phyloP scores from a whole-genome alignment of 2,888 invertebrate species.

The Melinaea menophilus region DNA sequence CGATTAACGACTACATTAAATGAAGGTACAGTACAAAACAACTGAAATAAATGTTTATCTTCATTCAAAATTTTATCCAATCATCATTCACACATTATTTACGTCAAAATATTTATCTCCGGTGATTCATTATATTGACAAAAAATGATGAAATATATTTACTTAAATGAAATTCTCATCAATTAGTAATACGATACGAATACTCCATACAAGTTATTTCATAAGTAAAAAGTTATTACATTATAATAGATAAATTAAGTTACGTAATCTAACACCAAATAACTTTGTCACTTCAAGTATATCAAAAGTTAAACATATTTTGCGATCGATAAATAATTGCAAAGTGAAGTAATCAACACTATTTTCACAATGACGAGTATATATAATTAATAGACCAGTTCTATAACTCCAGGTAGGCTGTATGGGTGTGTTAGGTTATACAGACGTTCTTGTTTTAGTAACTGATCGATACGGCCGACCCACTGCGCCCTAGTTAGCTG shows the following conservation, averaged over 20 bases:
- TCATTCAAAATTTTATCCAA: slow-evolving; percentile 49
- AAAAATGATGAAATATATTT: slow-evolving; percentile 63
- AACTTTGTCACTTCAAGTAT: no score
- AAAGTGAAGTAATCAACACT: background rate
- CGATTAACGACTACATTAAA: slow-evolving; percentile 43
- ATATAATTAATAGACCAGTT: slow-evolving; percentile 63
- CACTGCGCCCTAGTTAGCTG: slow-evolving; percentile 66
- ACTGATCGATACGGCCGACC: slow-evolving; percentile 68
- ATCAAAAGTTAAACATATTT: no score
- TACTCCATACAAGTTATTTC: slow-evolving; percentile 22
- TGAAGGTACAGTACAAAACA: slow-evolving; percentile 38
- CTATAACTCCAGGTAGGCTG: slow-evolving; percentile 53
- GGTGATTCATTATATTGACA: slow-evolving; percentile 69
- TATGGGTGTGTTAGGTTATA: slow-evolving; percentile 56
- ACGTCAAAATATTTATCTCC: slow-evolving; percentile 64
- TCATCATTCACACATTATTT: slow-evolving; percentile 52
- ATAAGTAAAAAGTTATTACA: slow-evolving; percentile 5
- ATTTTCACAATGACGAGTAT: no score
- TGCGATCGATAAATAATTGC: no score
- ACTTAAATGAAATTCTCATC: slow-evolving; percentile 67
- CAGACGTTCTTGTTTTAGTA: slow-evolving; percentile 66
- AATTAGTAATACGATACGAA: slow-evolving; percentile 68
- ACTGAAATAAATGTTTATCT: slow-evolving; percentile 47
- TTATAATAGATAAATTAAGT: slow-evolving; percentile 2
- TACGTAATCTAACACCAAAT: no score